These are phyloP conservation scores for Siphamia tubifer DNA, from an alignment of 2,113 vertebrate species.

Conservation along the genomic window DNA sequence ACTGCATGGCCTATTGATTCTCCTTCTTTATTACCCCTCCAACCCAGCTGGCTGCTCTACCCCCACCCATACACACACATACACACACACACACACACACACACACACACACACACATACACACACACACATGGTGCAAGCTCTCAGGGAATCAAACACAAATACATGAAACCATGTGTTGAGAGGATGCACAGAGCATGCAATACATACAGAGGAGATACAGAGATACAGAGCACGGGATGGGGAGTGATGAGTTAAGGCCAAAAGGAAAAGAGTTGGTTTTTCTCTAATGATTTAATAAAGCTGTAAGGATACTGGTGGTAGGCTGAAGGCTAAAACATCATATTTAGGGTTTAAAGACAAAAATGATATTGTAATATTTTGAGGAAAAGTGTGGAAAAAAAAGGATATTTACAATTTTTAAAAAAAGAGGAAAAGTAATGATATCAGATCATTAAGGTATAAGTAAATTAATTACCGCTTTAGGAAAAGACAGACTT, in stretches of 20 bases:
- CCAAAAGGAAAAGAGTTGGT: constrained; percentile 19
- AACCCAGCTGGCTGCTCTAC: constrained; percentile 99
- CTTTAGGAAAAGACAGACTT: too few relatives aligned
- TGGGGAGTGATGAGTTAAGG: constrained; percentile 10
- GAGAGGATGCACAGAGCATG: constrained; percentile 30
- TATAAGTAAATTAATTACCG: too few relatives aligned
- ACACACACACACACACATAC: constrained; percentile 6
- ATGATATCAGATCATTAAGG: too few relatives aligned
- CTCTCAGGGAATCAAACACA: constrained; percentile 52
- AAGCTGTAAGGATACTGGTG: constrained; percentile 27
- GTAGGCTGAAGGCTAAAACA: too few relatives aligned
- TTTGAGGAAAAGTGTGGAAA: too few relatives aligned
- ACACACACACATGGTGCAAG: not conserved
- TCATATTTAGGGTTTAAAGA: too few relatives aligned
- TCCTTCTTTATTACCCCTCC: constrained; percentile 99
- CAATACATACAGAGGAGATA: constrained; percentile 47
- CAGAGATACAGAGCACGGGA: constrained; percentile 1
- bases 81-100: constrained; percentile 17
- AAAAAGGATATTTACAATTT: too few relatives aligned
- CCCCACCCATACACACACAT: constrained; percentile 65
- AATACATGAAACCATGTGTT: constrained; percentile 38
- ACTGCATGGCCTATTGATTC: constrained; percentile 99
- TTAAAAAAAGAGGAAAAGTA: too few relatives aligned
- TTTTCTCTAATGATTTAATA: constrained; percentile 14
- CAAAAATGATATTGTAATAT: too few relatives aligned